A percentile compares a stretch with the other conserved stretches of the same genome.
These are phyloP conservation scores for Ypsolopha scabrella DNA, from an alignment of 2,888 invertebrate genomes.

Conservation along the genomic window DNA sequence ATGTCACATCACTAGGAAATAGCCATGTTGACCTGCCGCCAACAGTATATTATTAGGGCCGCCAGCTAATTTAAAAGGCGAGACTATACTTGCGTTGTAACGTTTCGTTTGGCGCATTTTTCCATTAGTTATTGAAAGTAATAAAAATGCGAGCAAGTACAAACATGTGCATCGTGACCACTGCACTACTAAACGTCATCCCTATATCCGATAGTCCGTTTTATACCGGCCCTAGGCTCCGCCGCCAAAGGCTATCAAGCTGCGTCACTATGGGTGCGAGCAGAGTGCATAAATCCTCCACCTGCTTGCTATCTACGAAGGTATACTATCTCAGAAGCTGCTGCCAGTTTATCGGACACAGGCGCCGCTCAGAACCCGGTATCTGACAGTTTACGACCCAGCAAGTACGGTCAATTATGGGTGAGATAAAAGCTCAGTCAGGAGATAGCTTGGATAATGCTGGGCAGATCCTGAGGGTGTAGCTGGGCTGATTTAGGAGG, in stretches of 20 bases:
- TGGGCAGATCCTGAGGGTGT: neutral
- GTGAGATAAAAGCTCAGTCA: constrained; percentile 11
- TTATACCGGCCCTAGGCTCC: neutral
- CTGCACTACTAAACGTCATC: too few species aligned
- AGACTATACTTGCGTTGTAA: too few species aligned
- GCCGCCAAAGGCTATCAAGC: neutral
- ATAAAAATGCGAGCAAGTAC: too few species aligned
- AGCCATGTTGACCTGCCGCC: too few species aligned
- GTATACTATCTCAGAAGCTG: constrained; percentile 5
- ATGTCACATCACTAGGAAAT: too few species aligned
- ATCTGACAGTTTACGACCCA: constrained; percentile 41
- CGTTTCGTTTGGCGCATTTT: too few species aligned
- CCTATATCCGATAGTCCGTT: too few species aligned
- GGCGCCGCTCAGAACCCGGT: constrained; percentile 27
- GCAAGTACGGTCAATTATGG: constrained; percentile 28
- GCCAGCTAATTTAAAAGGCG: too few species aligned
- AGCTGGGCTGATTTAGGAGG: neutral
- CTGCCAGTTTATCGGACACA: constrained; percentile 21
- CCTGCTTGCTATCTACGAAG: neutral
- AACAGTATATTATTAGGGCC: too few species aligned
- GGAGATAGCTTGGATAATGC: neutral
- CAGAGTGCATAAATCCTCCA: neutral
- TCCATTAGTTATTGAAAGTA: too few species aligned
- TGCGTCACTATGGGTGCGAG: neutral
- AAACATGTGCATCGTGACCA: neutral